Base-by-base conservation (phyloP, 2,797 vertebrate species). In the Chanos chanos region DNA sequence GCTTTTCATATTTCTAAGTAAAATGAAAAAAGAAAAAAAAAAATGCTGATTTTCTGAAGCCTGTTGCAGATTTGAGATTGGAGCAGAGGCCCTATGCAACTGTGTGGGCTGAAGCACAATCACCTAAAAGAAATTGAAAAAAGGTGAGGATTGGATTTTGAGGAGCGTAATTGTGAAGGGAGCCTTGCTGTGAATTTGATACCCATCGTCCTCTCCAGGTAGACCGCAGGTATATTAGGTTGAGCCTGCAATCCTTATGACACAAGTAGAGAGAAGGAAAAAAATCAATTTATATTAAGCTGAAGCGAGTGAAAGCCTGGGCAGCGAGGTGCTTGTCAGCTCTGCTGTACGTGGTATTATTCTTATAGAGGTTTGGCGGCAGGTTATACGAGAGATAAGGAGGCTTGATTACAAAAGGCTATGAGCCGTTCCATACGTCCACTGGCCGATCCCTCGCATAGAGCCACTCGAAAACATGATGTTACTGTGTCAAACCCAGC, bases 281-380 rank as follows among this genome's bases (percentile, higher is more conserved):
- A 71, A 80, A 83, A 83, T 79, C 73, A 60, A 79, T 77, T 82
- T 78, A 76, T 81, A 84, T 81, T 77, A 80, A 75, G 81, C 58
- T n/a, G 68, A 76, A 49, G 36, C 6, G n/a, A 16, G 73, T 59
- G 66, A 72, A 74, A 76, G 76, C 68, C 73, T 71, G 71, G 66
- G 73, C 66, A 76, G 75, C 58, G 66, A 22, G 24, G 34, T 44
- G 41, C 68, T 64, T 80, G 72, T 78, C 73, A 70, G 71, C 66
- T 71, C 57, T 21, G 56, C 72, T 58, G 70, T 64, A 70, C 72
- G 80, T 79, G 72, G 82, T 79, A 72, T 78, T 69, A 71, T 34
- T 70, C 75, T 72, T 64, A 63, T 53, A 81, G 75, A 78, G 65
- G 52, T 36, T 56, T 55, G 25, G 22, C 22, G 12, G 63, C 49